Conservation (phyloP, 2,888 invertebrate genomes). For the Ormyrus thymus region DNA sequence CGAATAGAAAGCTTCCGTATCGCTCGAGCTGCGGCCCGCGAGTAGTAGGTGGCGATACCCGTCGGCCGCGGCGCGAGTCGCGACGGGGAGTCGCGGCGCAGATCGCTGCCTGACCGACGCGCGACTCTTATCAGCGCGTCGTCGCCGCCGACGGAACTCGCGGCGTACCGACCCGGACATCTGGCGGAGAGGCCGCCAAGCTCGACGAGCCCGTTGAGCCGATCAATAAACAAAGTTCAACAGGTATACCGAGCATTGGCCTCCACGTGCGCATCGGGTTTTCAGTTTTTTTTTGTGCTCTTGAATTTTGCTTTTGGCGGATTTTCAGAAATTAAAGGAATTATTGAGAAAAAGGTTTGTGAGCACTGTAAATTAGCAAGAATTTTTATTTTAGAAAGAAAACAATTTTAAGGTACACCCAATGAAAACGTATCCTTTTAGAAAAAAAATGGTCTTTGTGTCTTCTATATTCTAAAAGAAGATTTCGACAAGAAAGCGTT, state of each 20-base stretch:
- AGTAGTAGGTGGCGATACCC: slow-evolving; percentile 71
- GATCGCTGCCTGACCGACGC: slow-evolving; percentile 60
- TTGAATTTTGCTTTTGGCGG: not conserved
- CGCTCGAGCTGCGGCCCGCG: slow-evolving; percentile 61
- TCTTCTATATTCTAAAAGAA: too few relatives aligned
- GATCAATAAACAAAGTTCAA: slow-evolving; percentile 53
- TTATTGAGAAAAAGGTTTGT: too few relatives aligned
- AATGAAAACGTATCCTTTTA: too few relatives aligned
- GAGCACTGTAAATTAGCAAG: too few relatives aligned
- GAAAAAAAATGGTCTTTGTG: too few relatives aligned
- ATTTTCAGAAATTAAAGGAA: too few relatives aligned
- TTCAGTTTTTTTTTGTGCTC: not conserved
- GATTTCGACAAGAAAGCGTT: too few relatives aligned
- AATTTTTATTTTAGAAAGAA: too few relatives aligned
- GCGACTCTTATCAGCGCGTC: slow-evolving; percentile 42
- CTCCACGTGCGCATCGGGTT: too few relatives aligned
- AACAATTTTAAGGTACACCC: too few relatives aligned
- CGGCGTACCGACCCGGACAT: slow-evolving; percentile 52
- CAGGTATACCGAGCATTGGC: slow-evolving; percentile 29
- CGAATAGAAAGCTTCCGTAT: slow-evolving; percentile 69
- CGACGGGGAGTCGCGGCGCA: slow-evolving; percentile 35
- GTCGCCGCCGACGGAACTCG: slow-evolving; percentile 4
- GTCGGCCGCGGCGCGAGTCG: slow-evolving; percentile 60
- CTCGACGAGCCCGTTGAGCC: slow-evolving; percentile 3
- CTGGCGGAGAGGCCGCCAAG: slow-evolving; percentile 54